These are phyloP conservation scores for Crocallis elinguaria DNA, from an alignment of 2,888 invertebrate species.

Conservation along the genomic window DNA sequence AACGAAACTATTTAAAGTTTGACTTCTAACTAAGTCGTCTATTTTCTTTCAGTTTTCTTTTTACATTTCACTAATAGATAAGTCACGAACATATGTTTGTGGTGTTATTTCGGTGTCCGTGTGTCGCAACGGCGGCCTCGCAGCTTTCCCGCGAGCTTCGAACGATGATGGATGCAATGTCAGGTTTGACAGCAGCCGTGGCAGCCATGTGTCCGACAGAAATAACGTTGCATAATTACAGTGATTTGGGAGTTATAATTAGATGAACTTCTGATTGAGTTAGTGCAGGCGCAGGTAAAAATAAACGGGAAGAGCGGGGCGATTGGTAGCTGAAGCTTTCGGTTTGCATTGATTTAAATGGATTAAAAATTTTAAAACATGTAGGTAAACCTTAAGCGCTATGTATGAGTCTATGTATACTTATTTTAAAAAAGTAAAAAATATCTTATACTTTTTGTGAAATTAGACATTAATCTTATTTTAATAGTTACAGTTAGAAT, in stretches of 20 bases:
- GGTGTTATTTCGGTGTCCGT: constrained; percentile 36
- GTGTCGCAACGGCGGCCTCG: constrained; percentile 50
- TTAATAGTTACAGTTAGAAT: too few species aligned
- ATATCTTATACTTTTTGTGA: too few species aligned
- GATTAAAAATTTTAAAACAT: background rate
- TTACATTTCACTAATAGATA: constrained; percentile 31
- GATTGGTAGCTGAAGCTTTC: constrained; percentile 1
- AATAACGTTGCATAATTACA: constrained; percentile 28
- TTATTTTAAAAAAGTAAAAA: too few species aligned
- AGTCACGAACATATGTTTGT: constrained; percentile 34
- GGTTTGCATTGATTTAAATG: background rate
- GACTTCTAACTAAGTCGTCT: constrained; percentile 31
- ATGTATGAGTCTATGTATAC: too few species aligned
- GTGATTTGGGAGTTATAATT: constrained; percentile 18
- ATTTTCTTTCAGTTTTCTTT: constrained; percentile 26
- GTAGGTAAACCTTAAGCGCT: too few species aligned
- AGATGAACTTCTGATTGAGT: constrained; percentile 19
- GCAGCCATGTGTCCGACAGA: constrained; percentile 39
- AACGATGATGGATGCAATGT: constrained; percentile 45
- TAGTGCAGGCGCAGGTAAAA: constrained; percentile 13
- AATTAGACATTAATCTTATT: too few species aligned
- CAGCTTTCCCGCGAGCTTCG: constrained; percentile 10
- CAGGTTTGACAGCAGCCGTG: constrained; percentile 35
- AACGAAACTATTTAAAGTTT: constrained; percentile 34
- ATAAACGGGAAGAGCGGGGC: constrained; percentile 10